phyloP scores from a whole-genome alignment of 2,797 vertebrate species.

The Sebastes vulpes region DNA sequence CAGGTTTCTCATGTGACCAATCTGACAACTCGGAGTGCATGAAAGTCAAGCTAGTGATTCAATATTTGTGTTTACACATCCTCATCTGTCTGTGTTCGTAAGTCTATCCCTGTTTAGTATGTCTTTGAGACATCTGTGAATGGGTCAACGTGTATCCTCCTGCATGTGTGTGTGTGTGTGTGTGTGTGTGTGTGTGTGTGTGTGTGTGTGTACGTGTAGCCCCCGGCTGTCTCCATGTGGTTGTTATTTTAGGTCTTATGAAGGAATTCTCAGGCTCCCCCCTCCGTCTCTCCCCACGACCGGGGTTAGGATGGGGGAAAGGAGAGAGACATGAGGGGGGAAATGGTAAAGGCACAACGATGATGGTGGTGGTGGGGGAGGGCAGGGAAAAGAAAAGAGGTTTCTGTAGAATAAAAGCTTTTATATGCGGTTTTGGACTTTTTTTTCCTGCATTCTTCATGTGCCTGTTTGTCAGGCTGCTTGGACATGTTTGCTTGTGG shows the following conservation, averaged over 20 bases:
- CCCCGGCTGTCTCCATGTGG: constrained; percentile 86
- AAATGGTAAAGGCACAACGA: constrained; percentile 59
- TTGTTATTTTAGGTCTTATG: constrained; percentile 89
- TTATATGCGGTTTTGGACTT: constrained; percentile 42
- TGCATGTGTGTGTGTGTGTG: not conserved
- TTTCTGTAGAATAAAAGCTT: constrained; percentile 48
- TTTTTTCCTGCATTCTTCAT: constrained; percentile 35
- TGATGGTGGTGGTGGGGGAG: constrained; percentile 41
- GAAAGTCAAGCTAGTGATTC: constrained; percentile 31
- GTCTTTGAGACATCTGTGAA: constrained; percentile 69
- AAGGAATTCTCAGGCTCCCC: constrained; percentile 85
- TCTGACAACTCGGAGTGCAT: constrained; percentile 31
- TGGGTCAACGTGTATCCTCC: constrained; percentile 58
- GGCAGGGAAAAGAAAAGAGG: constrained; percentile 4
- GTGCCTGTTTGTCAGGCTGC: constrained; percentile 50
- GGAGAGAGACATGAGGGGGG: constrained; percentile 46
- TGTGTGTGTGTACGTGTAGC: constrained; percentile 54
- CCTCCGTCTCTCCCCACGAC: constrained; percentile 65
- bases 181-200: not conserved
- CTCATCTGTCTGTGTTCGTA: constrained; percentile 42
- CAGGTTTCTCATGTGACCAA: constrained; percentile 43
- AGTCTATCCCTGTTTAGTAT: constrained; percentile 50
- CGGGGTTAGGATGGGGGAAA: constrained; percentile 66
- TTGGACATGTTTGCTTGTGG: constrained; percentile 21
- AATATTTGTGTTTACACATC: constrained; percentile 65